Evolutionary conservation across 1,140 invertebrate genomes (phyloP).

Genomic region (Nilaparvata lugens): DNA sequence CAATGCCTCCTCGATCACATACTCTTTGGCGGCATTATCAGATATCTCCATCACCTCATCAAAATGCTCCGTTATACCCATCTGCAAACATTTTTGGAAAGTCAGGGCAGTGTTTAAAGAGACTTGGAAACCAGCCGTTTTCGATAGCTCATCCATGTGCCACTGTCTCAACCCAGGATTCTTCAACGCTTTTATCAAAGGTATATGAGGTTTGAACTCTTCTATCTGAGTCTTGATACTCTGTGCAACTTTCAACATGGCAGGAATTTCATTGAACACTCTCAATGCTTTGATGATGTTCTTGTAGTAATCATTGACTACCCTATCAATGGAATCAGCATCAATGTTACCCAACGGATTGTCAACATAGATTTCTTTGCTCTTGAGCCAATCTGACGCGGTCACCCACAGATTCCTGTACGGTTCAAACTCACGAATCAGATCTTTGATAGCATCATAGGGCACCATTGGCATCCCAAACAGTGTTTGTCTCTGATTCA

Average conservation of each 20-base stretch:
- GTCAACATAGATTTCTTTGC: conserved; percentile 61
- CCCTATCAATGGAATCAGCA: conserved; percentile 51
- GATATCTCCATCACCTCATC: conserved; percentile 52
- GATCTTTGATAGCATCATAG: conserved; percentile 52
- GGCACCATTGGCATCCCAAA: conserved; percentile 57
- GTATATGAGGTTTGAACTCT: conserved; percentile 57
- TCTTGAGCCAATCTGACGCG: conserved; percentile 47
- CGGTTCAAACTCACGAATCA: conserved; percentile 69
- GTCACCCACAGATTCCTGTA: conserved; percentile 69
- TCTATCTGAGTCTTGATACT: conserved; percentile 54
- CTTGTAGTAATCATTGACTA: conserved; percentile 58
- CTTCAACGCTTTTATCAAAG: conserved; percentile 56
- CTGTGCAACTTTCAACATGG: conserved; percentile 40
- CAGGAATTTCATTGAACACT: conserved; percentile 54
- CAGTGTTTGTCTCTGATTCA: conserved; percentile 63
- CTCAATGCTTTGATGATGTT: conserved; percentile 53
- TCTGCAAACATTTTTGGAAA: conserved; percentile 54
- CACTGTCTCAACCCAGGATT: conserved; percentile 68
- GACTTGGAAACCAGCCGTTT: conserved; percentile 47
- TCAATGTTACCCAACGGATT: conserved; percentile 62
- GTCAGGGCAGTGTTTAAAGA: conserved; percentile 52
- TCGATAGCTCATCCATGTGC: conserved; percentile 57
- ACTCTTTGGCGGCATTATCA: conserved; percentile 64
- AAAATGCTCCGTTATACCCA: conserved; percentile 49
- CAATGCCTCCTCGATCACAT: conserved; percentile 57